Base-by-base conservation (phyloP, 2,113 vertebrate species). In the Mugil cephalus region DNA sequence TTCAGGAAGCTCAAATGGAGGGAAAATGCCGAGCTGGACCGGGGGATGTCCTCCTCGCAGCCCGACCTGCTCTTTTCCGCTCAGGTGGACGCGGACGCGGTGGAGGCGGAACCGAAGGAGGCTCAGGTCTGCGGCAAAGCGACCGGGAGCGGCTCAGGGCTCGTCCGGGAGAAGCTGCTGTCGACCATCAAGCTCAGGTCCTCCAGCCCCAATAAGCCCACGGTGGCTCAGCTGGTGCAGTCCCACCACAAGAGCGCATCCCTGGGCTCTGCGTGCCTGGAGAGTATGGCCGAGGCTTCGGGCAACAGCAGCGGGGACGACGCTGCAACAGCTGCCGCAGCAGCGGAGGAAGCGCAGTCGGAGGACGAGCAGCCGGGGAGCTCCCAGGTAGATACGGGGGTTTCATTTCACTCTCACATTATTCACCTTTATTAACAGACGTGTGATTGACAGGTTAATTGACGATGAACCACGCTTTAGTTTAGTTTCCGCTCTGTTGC, bases 1-100 rank as follows among this genome's bases (percentile, higher is more conserved):
- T 92, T 93, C 81, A 92, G 88, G 53, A 95, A 83, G 88, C 94
- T 92, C 59, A 91, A 88, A 50, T 86, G 93, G 74, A 89, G 84
- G 74, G 91, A 89, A 24, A 90, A 91, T 56, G 94, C 81, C 43
- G 93, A 77, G 61, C 87, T 96, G 75, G 95, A 96, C 84, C 93
- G 96, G 13, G 92, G 94, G 42, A 94, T 97, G 62, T 97, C 96
- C 1, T 95, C 95, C 18, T 97, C 97, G 0, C 96, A 97, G 85
- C 97, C 97, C 64, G 96, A 97, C 74, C 91, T 97, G 48, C 93
- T 94, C 85, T 95, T 93, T 91, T 64, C 74, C 15, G 93, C 95
- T 1, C 82, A 87, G 15, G 90, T 88, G 51, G 85, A 89, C 13
- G 74, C 79, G 3, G 94, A 93, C 36, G 36, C 80, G 3, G 69